Evolutionary conservation across 2,113 vertebrate genomes (phyloP), one percentile per base, ranked within the genome.

Genomic region (Prietella phreatophila): DNA sequence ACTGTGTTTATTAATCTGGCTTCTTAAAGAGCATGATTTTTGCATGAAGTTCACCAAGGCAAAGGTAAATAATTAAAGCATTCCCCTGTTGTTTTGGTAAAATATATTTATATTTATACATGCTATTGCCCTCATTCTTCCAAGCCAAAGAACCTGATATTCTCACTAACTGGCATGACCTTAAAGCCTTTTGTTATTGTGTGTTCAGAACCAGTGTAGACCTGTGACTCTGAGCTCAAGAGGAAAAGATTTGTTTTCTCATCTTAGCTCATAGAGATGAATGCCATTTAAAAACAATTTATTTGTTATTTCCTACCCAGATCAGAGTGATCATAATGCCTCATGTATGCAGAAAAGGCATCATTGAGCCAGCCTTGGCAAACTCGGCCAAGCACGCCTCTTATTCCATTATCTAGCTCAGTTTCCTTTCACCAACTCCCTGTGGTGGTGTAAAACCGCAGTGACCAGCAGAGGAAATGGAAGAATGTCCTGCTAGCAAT

Each of bases 351-450:
- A 19, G 33, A 47, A 58, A 81, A 81, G n/a, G 36, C 76, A 53
- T 71, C 76, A 58, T 36, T 84, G 67, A 82, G 71, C 36, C 67
- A 82, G 30, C 9, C 19, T 5, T 22, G 58, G 56, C 58, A 65
- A 20, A 42, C 79, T 67, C 69, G 85, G 89, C 89, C 89, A 83
- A 83, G 53, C n/a, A 33, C 50, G n/a, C 73, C 84, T 78, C 67
- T 69, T 88, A 42, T 88, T 90, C 83, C 84, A 88, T 90, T 83
- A 90, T 87, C 84, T 50, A 90, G 80, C 87, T 65, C 71, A 85
- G 88, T 30, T n/a, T 79, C 65, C 67, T 69, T 83, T 87, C 78
- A 11, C 53, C 50, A 55, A 17, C 47, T 65, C 78, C 73, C 69
- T 87, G 90, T 78, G 33, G 83, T 82, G 76, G 76, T 85, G 83